phyloP scores from a whole-genome alignment of 2,797 vertebrate species.

The Neomorphus geoffroyi region DNA sequence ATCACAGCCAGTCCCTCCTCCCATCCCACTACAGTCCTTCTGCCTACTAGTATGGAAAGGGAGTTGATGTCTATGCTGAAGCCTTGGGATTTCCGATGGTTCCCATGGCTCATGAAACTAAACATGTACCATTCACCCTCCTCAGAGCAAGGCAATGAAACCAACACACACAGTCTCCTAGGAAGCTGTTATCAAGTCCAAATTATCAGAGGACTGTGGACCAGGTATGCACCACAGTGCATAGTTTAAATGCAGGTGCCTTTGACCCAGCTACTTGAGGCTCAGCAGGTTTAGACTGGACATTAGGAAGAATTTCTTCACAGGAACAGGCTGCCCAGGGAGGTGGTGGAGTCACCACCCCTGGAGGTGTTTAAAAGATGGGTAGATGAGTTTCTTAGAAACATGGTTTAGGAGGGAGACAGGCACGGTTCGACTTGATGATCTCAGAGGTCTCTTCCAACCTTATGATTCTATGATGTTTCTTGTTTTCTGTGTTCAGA shows the following conservation, averaged over 20 bases:
- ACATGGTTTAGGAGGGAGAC: no score
- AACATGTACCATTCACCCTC: neutral
- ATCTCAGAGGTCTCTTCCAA: no score
- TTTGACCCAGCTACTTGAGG: neutral
- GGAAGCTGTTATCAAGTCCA: neutral
- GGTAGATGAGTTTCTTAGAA: no score
- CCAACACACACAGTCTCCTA: neutral
- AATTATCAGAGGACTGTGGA: neutral
- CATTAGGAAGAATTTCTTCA: no score
- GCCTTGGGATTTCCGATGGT: neutral
- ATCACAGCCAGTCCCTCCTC: neutral
- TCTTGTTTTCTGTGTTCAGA: neutral
- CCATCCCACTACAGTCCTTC: neutral
- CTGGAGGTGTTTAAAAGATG: no score
- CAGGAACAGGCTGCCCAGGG: no score
- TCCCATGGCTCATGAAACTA: neutral
- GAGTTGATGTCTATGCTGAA: neutral
- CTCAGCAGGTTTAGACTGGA: no score
- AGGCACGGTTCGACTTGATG: no score
- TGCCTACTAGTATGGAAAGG: neutral
- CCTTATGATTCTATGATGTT: no score
- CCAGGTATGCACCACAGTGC: neutral
- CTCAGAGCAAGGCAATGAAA: neutral
- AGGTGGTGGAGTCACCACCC: no score
- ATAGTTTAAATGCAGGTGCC: neutral